Conservation (phyloP, 2,797 vertebrate genomes). For the Pseudochirops cupreus region DNA sequence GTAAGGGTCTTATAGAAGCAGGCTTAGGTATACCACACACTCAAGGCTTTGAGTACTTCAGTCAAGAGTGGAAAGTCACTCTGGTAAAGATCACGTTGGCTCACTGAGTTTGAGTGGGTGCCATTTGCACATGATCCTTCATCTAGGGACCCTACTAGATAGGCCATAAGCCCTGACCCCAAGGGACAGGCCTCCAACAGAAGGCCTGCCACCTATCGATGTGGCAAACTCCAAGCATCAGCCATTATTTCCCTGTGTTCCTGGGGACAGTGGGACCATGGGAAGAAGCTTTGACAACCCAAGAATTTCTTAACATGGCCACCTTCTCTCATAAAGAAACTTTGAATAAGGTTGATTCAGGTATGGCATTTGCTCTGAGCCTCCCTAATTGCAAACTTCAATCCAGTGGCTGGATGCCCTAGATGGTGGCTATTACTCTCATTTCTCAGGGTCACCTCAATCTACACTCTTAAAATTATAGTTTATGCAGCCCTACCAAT, state of each 20-base stretch:
- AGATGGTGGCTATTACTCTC: background rate
- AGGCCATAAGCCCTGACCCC: background rate
- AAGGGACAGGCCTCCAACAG: background rate
- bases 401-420: rapidly evolving
- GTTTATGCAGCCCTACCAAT: background rate
- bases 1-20: background rate
- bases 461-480: background rate
- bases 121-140: background rate
- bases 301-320: background rate
- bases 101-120: background rate
- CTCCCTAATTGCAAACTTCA: background rate
- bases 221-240: background rate
- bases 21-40: background rate
- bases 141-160: background rate
- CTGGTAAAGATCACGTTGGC: background rate
- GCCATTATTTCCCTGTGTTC: background rate
- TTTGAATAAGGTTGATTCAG: background rate
- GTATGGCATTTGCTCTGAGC: background rate
- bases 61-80: background rate
- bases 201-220: background rate
- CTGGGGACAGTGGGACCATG: background rate
- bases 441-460: background rate
- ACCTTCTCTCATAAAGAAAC: background rate
- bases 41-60: background rate
- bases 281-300: background rate